Evolutionary conservation across 2,888 invertebrate species (phyloP).

Genomic region (Troilus luridus): DNA sequence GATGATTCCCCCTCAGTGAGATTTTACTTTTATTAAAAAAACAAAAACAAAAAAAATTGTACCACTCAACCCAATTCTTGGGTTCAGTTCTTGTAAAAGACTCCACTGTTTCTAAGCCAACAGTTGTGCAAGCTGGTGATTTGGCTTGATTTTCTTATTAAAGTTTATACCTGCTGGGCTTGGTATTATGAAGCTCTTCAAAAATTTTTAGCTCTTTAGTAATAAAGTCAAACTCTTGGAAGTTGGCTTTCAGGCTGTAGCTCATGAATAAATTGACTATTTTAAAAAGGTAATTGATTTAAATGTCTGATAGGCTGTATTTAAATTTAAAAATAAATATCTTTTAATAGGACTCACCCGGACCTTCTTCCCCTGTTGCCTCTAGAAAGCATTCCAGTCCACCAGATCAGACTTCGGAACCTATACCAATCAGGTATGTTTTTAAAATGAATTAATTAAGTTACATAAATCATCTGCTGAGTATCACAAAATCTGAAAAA

Average conservation of each 20-base stretch:
- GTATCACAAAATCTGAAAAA: neutral
- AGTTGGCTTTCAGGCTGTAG: neutral
- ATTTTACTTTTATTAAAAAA: neutral
- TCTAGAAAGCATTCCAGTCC: constrained; percentile 58
- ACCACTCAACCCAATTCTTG: too few species aligned
- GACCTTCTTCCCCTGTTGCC: constrained; percentile 62
- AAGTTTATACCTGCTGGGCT: neutral
- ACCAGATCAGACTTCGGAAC: constrained; percentile 76
- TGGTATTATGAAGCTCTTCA: neutral
- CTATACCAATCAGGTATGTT: constrained; percentile 80
- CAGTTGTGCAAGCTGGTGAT: too few species aligned
- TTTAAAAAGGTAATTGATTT: neutral
- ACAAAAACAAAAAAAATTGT: too few species aligned
- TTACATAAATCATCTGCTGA: neutral
- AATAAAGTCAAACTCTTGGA: neutral
- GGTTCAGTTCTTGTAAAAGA: too few species aligned
- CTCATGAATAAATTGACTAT: neutral
- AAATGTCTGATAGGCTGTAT: neutral
- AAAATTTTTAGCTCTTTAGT: neutral
- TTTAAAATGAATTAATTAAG: neutral
- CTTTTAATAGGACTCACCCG: constrained; percentile 64
- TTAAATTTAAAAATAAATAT: neutral
- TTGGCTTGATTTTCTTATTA: neutral
- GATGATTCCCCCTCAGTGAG: constrained; percentile 62
- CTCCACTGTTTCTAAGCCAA: too few species aligned